Evolutionary conservation across 2,113 vertebrate genomes (phyloP), one percentile per base, ranked within the genome.

Genomic region (Anser brachyrhynchus): DNA sequence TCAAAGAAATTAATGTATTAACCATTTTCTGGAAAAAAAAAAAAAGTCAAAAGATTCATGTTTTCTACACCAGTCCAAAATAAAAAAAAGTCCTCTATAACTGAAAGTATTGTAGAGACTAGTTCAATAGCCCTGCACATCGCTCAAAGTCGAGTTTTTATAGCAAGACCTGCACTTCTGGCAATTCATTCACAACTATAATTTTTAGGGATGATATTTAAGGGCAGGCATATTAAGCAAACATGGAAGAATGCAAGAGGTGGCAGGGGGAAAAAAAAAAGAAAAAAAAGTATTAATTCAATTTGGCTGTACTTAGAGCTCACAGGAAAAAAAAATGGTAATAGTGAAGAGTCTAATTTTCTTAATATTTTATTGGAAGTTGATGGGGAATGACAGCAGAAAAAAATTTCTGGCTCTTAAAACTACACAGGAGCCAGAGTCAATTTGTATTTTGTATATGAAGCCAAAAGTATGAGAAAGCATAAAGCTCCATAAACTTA

Each of bases 51-150:
- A 5, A 21, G 16, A 35, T 26, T 67, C 4, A 2, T 23, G 29
- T 64, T n/a, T 55, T 59, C 15, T 13, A 69, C 76, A 89, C 44
- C 41, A 33, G 9, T 78, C 10, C 7, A 37, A 59, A 75, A 13
- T 2, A 0, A 57, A 17, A 2, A 64, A 78, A 17, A 8, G 26
- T 2, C 0, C 4, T 43, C 11, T 55, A 10, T 33, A 64, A 17
- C 7, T 33, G 25, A 26, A 78, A 54, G 5, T 55, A 37, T 21
- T 55, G 7, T 71, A 11, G 13, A 55, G 15, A 54, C 13, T 28
- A 46, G 18, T 7, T 37, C n/a, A 46, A 61, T 3, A 65, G 10
- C 3, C 8, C 7, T 72, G 46, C 2, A 23, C 11, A 26, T 17
- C 71, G 65, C 55, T 69, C 4, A 49, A 76, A 80, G 4, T 10